Conservation (phyloP, 2,888 invertebrate species). For the Entomobrya multifasciata region DNA sequence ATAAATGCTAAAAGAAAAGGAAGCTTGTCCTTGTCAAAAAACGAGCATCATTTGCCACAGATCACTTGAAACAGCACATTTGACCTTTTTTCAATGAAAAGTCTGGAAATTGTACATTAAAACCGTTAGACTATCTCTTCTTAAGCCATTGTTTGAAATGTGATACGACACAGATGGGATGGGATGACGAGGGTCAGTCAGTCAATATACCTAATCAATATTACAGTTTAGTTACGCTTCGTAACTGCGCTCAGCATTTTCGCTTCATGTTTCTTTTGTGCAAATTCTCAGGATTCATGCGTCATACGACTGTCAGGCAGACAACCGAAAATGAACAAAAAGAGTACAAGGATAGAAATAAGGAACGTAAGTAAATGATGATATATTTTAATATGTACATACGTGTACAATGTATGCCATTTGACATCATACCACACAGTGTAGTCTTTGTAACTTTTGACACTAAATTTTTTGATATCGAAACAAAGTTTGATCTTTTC, state of each 20-base stretch:
- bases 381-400: background rate
- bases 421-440: background rate
- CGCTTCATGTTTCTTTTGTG: background rate
- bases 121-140: background rate
- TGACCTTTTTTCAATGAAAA: conserved; percentile 6
- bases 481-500: background rate
- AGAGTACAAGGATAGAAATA: too few species aligned
- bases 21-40: background rate
- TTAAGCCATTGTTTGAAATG: background rate
- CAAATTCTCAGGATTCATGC: background rate
- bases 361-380: too few species aligned
- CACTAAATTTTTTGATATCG: background rate
- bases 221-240: background rate
- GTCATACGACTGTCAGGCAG: too few species aligned
- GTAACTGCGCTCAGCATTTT: background rate
- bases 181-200: background rate
- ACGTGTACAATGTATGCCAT: background rate
- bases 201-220: too few species aligned
- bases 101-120: conserved; percentile 3
- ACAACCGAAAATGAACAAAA: background rate
- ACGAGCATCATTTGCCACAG: background rate
- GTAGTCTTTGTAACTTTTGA: background rate
- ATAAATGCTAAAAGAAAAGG: background rate
- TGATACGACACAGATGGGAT: background rate
- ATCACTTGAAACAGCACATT: background rate